phyloP scores from a whole-genome alignment of 1,140 invertebrate species.

The Drosophila pallidifrons region DNA sequence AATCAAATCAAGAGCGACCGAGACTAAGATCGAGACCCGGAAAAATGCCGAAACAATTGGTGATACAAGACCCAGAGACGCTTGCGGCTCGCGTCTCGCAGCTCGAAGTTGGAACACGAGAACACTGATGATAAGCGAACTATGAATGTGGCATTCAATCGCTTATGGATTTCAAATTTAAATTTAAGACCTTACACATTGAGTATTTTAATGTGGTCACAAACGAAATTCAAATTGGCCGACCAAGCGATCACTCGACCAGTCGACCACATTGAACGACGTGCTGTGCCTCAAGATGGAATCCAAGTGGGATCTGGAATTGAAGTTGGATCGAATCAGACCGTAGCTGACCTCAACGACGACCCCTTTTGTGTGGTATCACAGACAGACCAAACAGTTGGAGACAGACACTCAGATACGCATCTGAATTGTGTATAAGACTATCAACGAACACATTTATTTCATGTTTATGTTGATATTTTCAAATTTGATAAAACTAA shows the following conservation, averaged over 20 bases:
- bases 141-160: slow-evolving; percentile 81
- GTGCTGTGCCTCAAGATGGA: slow-evolving; percentile 37
- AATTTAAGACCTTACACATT: slow-evolving; percentile 84
- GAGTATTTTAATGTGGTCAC: slow-evolving; percentile 81
- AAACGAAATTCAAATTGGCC: slow-evolving; percentile 75
- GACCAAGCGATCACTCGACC: slow-evolving; percentile 15
- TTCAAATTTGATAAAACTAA: slow-evolving; percentile 74
- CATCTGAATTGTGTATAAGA: slow-evolving; percentile 80
- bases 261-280: slow-evolving; percentile 20
- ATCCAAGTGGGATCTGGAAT: slow-evolving; percentile 5
- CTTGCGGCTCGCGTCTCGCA: too few species aligned
- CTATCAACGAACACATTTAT: slow-evolving; percentile 83
- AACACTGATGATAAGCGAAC: slow-evolving; percentile 44
- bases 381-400: slow-evolving; percentile 5
- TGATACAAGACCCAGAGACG: not conserved
- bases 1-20: slow-evolving; percentile 74
- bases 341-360: slow-evolving; percentile 58
- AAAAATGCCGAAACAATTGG: too few species aligned
- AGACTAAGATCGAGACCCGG: slow-evolving; percentile 16
- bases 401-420: slow-evolving; percentile 53
- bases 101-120: not conserved
- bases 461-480: slow-evolving; percentile 84
- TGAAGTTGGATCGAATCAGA: slow-evolving; percentile 1
- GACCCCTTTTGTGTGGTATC: slow-evolving; percentile 69
- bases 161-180: slow-evolving; percentile 83